Conservation (phyloP, 1,140 invertebrate genomes). For the Plectus sambesii region DNA sequence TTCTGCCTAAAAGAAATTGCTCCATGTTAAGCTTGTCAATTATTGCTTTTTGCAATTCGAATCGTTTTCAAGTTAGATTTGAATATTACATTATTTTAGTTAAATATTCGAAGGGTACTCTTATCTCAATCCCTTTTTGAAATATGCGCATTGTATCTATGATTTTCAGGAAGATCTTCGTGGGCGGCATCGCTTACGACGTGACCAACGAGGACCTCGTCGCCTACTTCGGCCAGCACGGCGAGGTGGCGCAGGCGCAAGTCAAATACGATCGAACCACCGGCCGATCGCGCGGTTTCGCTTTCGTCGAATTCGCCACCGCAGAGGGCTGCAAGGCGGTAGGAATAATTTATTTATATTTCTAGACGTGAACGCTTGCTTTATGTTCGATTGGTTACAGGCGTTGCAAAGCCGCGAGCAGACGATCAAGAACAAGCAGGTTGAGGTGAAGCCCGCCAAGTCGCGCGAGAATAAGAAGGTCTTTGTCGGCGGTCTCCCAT, state of each 20-base stretch:
- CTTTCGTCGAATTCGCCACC: slow-evolving; percentile 44
- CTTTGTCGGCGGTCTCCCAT: slow-evolving; percentile 42
- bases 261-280: slow-evolving; percentile 43
- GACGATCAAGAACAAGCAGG: slow-evolving; percentile 37
- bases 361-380: neutral
- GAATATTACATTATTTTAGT: too few relatives aligned
- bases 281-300: slow-evolving; percentile 41
- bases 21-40: too few relatives aligned
- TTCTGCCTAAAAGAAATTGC: too few relatives aligned
- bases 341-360: neutral
- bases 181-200: slow-evolving; percentile 42
- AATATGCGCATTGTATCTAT: neutral
- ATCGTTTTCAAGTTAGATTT: too few relatives aligned
- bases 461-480: slow-evolving; percentile 46
- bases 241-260: slow-evolving; percentile 42
- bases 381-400: neutral
- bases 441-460: slow-evolving; percentile 44
- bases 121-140: neutral
- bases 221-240: slow-evolving; percentile 36
- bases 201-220: slow-evolving; percentile 39
- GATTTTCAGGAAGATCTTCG: slow-evolving; percentile 39
- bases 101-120: too few relatives aligned
- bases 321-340: slow-evolving; percentile 33
- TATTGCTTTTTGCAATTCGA: too few relatives aligned
- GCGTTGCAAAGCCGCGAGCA: slow-evolving; percentile 40